Evolutionary conservation across 2,113 vertebrate species (phyloP), one percentile per base, ranked within the genome.

Genomic region (Dicentrarchus labrax): DNA sequence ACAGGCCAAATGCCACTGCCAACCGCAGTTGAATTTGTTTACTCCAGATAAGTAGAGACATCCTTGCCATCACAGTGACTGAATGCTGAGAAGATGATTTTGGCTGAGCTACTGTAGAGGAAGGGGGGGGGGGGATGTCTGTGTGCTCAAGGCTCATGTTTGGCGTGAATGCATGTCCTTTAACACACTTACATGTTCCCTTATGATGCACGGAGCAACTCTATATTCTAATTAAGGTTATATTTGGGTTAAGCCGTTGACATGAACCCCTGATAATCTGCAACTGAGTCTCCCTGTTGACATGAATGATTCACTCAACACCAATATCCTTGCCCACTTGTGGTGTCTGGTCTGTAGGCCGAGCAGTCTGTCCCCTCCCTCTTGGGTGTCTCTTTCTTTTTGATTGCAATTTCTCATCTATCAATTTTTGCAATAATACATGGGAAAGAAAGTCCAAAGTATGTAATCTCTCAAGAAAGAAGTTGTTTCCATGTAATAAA

Each of bases 1-100:
- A 67, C 75, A 62, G 81, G 78, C 85, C 91, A 90, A 91, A 89
- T 75, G 82, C 82, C 86, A 72, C 69, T 77, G 91, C 79, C 87
- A 88, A 77, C 80, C 50, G 1, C 78, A n/a, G 84, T 86, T 67
- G 75, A 73, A 78, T 76, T 78, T 85, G 84, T 85, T 82, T 85
- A 62, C 76, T 61, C 45, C 65, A 82, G 86, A 94, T 85, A 65
- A 76, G 87, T 54, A 71, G 69, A 87, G 88, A 92, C 88, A 85
- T 85, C 77, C 21, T 86, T 65, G 88, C 82, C 85, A 66, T 85
- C 66, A 7, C 85, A 86, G 76, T 54, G 85, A 86, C 72, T 85
- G 86, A 88, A 71, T 11, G 72, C 72, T 19, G 79, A 73, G 87
- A 67, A 56, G 84, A 88, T 47, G 73, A 73, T 79, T 84, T 78